Conservation (phyloP, 2,113 vertebrate species). For the Abramis brama region DNA sequence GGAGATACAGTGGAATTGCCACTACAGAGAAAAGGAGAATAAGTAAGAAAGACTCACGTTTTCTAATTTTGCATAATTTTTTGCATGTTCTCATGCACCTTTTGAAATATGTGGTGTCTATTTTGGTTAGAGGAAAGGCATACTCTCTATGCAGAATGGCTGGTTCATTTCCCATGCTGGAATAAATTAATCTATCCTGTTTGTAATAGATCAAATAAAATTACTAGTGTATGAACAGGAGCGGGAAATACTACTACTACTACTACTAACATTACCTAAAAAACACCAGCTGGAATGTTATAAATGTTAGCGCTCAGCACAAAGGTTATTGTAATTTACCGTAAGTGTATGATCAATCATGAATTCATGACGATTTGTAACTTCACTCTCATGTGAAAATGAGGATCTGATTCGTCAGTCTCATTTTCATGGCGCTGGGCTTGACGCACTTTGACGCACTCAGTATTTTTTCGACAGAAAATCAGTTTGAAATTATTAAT, state of each 20-base stretch:
- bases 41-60: not conserved
- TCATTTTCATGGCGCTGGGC: not conserved
- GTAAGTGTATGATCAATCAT: slow-evolving; percentile 6
- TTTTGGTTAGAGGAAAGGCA: not conserved
- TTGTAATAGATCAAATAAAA: slow-evolving; percentile 5
- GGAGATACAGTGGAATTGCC: not conserved
- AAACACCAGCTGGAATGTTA: not conserved
- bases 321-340: slow-evolving; percentile 14
- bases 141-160: not conserved
- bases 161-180: not conserved
- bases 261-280: not conserved
- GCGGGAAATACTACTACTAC: slow-evolving; percentile 3
- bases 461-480: not conserved
- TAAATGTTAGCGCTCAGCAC: not conserved
- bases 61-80: not conserved
- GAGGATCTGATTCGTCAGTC: not conserved
- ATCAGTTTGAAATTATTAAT: not conserved
- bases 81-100: not conserved
- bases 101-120: not conserved
- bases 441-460: not conserved
- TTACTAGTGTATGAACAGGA: slow-evolving; percentile 1
- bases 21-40: not conserved
- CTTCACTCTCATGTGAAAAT: not conserved
- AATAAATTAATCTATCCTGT: not conserved
- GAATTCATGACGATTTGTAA: not conserved